Base-by-base conservation (phyloP, 1,140 invertebrate genomes). In the Saccostrea glomerata region DNA sequence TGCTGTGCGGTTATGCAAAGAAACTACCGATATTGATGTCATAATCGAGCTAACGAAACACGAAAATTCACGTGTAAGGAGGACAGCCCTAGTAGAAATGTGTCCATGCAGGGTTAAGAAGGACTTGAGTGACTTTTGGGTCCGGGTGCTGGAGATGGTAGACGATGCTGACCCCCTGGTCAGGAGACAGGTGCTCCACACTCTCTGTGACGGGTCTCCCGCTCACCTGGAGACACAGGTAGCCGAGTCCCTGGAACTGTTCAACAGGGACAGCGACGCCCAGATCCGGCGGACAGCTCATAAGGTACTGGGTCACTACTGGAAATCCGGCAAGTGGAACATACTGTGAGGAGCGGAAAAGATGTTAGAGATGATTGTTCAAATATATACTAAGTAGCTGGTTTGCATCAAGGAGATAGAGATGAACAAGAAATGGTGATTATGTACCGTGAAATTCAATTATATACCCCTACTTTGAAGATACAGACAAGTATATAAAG, bases 91-190 rank as follows among this genome's bases (percentile, higher is more conserved):
- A 0, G 91, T 92, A 70, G 93, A 95, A 89, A 95, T 95, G 93
- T 95, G 94, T 88, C 94, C 94, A 4, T 95, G 94, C 87, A 89
- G 93, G 36, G 94, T 95, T 1, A 92, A 94, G 84, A 90, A 92
- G 23, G 93, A 95, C 88, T 90, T 94, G 12, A 84, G 90, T 1
- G 92, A 93, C 9, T 95, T 95, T 90, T 95, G 94, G 94, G 89
- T 91, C 23, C 89, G 94, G 30, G 93, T 95, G 5, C 85, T 94
- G 12, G 91, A 94, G 89, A 94, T 95, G 94, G 87, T 93, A 0
- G 85, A 90, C 66, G 94, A 94, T 86, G 92, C 92, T 40, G 91
- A 91, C 25, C 84, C 86, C 23, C 89, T 91, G 66, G 94, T 95
- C 54, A 90, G 94, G 87, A 90, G 88, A 23, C 92, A 94, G 89